phyloP scores from a whole-genome alignment of 2,113 vertebrate species.

The Tympanuchus pallidicinctus region DNA sequence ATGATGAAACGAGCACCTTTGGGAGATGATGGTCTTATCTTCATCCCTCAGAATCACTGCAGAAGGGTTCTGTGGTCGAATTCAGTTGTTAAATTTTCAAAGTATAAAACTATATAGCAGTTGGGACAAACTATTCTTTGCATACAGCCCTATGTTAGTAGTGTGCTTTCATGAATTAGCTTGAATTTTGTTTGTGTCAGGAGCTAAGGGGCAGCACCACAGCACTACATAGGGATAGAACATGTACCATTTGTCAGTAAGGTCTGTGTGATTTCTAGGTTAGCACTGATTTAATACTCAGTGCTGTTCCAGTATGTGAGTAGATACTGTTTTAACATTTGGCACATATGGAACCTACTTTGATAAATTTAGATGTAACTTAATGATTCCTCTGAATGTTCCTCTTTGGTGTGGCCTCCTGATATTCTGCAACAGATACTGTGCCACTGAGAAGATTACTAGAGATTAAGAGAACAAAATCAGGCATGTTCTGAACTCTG shows the following conservation, averaged over 20 bases:
- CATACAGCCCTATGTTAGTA: background rate
- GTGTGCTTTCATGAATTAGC: background rate
- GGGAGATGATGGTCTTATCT: background rate
- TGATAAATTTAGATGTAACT: conserved; percentile 1
- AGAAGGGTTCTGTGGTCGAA: background rate
- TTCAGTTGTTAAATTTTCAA: background rate
- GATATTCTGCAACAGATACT: conserved; percentile 38
- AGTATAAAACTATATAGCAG: background rate
- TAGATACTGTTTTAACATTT: background rate
- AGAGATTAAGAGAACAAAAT: conserved; percentile 53
- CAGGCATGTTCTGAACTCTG: conserved; percentile 62
- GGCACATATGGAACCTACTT: background rate
- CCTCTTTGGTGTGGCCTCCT: background rate
- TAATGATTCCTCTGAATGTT: background rate
- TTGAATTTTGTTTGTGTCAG: background rate
- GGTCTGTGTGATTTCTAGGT: background rate
- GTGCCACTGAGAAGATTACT: conserved; percentile 55
- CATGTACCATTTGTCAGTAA: background rate
- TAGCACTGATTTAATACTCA: background rate
- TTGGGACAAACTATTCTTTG: background rate
- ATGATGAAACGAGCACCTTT: background rate
- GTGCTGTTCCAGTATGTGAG: background rate
- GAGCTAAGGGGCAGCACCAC: background rate
- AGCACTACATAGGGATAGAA: background rate
- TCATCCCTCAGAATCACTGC: background rate